Base-by-base conservation (phyloP, 64 coral and sea anemone genomes). In the Porites australiensis region DNA sequence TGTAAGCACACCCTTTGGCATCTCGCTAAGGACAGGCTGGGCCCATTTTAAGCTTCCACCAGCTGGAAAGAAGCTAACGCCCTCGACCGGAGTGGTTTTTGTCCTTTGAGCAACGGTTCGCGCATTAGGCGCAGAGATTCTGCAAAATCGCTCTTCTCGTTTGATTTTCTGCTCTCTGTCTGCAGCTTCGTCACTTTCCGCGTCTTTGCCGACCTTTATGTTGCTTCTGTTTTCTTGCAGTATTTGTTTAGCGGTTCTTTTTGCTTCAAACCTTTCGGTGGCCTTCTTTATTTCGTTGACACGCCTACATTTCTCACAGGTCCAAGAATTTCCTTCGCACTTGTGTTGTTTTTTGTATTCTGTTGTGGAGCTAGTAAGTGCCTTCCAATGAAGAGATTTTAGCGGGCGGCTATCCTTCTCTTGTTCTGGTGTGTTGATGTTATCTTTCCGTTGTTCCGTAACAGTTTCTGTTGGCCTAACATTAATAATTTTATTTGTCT, bases 361-460 rank as follows among this genome's bases (percentile, higher is more conserved):
- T 50, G 45, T 14, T 5, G 46, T 46, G 12, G 73, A 46, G 3
- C 16, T 18, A 76, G 46, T 47, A 21, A 84, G 63, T 12, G 61
- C 81, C 69, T 19, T 84, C 81, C 81, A 84, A 45, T 84, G 81
- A 20, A 84, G 81, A 50, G 63, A 84, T 46, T 84, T 84, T 8
- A 84, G 47, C 2, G 81, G 81, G 4, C 81, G 81, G 16, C 19
- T 18, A 68, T 84, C 81, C 43, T 49, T 44, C 6, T n/a, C 62
- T 68, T 18, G 37, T 43, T 14, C 18, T 14, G 18, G 3, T 8
- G 8, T n/a, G 45, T 4, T n/a, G 10, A 27, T 23, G 20, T n/a
- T 10, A 7, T 23, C 62, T 21, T 84, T 19, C 45, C 51, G 81
- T 22, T 46, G 46, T 68, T 84, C 63, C 9, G 10, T 50, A 37